Percentiles rank a stretch among this genome's conserved stretches.
Evolutionary conservation across 1,140 invertebrate species (phyloP).

Genomic region (Diabrotica undecimpunctata): DNA sequence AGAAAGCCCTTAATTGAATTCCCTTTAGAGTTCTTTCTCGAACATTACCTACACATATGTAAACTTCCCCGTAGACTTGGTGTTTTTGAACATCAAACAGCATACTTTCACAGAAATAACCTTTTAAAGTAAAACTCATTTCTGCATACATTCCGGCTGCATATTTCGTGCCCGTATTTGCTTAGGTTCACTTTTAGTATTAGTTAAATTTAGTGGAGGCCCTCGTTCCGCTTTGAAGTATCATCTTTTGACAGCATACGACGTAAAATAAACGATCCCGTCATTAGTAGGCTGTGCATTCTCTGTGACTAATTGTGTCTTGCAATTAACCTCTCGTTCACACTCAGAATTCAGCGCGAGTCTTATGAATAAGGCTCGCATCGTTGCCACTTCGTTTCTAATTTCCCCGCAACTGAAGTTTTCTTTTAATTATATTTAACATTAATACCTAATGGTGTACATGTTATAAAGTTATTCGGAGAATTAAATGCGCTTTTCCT

Average conservation of each 20-base stretch:
- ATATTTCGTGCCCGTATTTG: not conserved
- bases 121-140: not conserved
- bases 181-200: not conserved
- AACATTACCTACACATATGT: no score
- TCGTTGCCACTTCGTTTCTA: not conserved
- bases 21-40: no score
- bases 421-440: no score
- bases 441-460: no score
- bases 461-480: no score
- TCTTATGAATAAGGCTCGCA: not conserved
- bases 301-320: conserved; percentile 16
- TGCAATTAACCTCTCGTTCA: conserved; percentile 10
- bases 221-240: conserved; percentile 1
- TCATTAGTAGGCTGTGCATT: conserved; percentile 13
- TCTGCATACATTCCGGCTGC: not conserved
- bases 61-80: no score
- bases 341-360: not conserved
- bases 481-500: no score
- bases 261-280: conserved; percentile 10
- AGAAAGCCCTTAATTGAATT: no score
- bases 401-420: no score
- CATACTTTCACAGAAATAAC: not conserved
- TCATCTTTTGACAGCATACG: not conserved
- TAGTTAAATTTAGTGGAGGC: not conserved
- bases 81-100: no score